Base-by-base conservation (phyloP, 2,888 invertebrate genomes). In the Brenthis hecate region DNA sequence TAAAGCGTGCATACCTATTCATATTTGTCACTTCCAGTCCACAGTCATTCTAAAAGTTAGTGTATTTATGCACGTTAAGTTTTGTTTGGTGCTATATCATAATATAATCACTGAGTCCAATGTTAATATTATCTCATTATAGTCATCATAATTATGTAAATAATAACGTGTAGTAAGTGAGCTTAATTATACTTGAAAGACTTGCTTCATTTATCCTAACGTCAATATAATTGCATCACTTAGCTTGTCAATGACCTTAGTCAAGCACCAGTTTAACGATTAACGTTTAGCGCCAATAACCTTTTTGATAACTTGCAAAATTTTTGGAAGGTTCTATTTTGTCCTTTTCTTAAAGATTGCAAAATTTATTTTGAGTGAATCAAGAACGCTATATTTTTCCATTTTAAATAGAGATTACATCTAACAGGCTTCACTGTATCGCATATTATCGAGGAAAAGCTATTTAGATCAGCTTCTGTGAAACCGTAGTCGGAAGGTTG, bases 241-340 rank as follows among this genome's bases (percentile, higher is more conserved):
- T n/a, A 28, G 8, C 58, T 19, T 57, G 68, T 53, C 68, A 32
- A 14, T n/a, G n/a, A n/a, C n/a, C n/a, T n/a, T n/a, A n/a, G 68
- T 53, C 68, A 32, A 14, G 55, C 13, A 50, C 50, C 28, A 28
- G 60, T 50, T 60, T 56, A 54, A 60, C 64, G 51, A 64, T 43
- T 65, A 57, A 61, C 70, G 28, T 28, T 56, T 65, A 65, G 48
- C 56, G 65, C 61, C 13, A 14, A 16, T 63, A 54, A 69, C 65
- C 47, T 47, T 56, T 28, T 60, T 50, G 13, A 32, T 28, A 48
- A 19, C 19, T 48, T 16, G 28, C 13, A 60, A 60, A 60, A 66
- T 16, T 13, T 58, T 47, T 1, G 60, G 47, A 66, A 60, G 60
- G 23, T 60, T 55, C 16, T 43, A 43, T 43, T 43, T 43, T 1